These are phyloP conservation scores for Connochaetes taurinus DNA, from an alignment of 2,113 vertebrate species.

Conservation along the genomic window DNA sequence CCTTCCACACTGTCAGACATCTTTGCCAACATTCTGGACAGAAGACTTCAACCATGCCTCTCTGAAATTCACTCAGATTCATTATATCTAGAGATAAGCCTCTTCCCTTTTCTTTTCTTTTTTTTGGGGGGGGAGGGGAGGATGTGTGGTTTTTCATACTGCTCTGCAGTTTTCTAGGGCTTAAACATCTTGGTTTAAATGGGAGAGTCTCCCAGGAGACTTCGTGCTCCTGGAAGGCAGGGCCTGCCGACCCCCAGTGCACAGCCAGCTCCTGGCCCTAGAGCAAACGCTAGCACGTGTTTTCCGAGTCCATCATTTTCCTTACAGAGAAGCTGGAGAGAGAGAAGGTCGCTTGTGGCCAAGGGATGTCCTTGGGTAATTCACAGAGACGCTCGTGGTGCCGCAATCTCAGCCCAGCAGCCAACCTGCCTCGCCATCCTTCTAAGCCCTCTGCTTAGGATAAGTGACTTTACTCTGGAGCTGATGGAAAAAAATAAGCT, in stretches of 20 bases:
- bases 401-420: fast-evolving
- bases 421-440: neutral
- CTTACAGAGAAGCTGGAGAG: neutral
- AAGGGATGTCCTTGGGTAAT: neutral
- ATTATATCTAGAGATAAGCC: neutral
- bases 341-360: neutral
- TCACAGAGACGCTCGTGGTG: fast-evolving
- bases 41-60: neutral
- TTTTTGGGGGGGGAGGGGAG: neutral
- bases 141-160: neutral
- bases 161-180: neutral
- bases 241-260: neutral
- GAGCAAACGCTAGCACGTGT: neutral
- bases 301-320: neutral
- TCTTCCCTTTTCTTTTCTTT: neutral
- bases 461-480: neutral
- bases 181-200: neutral
- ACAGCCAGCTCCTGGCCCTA: neutral
- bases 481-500: neutral
- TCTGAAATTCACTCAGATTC: neutral
- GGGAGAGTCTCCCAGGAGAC: neutral
- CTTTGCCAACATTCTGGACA: neutral
- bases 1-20: neutral
- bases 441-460: neutral
- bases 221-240: neutral